Evolutionary conservation across 2,113 vertebrate species (phyloP), one percentile per base, ranked within the genome.

Genomic region (Origma solitaria): DNA sequence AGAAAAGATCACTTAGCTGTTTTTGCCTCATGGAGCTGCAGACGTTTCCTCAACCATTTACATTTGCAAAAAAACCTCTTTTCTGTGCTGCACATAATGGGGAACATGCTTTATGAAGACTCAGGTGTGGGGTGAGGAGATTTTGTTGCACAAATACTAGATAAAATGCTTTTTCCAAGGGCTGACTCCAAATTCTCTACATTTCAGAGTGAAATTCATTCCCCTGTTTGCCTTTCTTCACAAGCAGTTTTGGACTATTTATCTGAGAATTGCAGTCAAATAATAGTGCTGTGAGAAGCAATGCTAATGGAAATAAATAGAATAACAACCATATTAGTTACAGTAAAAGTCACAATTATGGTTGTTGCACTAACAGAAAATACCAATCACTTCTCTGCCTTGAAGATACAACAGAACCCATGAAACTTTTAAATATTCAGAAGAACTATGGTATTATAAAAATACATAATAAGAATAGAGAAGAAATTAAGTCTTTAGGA

Each of bases 81-180:
- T 50, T 40, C 18, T 0, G 0, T 78, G 23, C 25, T 86, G 9
- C 11, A 23, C 8, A 7, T 70, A 51, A 68, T 3, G 6, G 27
- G 15, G 13, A 62, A 5, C 25, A 23, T 6, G 11, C 6, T 65
- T 76, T 30, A 24, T 60, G 64, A 61, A 61, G 42, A 28, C 23
- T 75, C 3, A 15, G 12, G 8, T 45, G 15, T 27, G 7, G 15
- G 31, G 9, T 53, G 15, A 70, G 21, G 28, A 57, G 11, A 49
- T 51, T 73, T 7, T 66, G 21, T 37, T 9, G 1, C 25, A 61
- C 3, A 65, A 42, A 60, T 23, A 40, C 5, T 40, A 40, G 60
- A 80, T 2, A 3, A 58, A 76, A 69, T 77, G 7, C 4, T 61
- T 94, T 81, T 90, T 54, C 12, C 33, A 28, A 50, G 33, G 6